Evolutionary conservation across 2,797 vertebrate genomes (phyloP).

Genomic region (Thunnus albacares): DNA sequence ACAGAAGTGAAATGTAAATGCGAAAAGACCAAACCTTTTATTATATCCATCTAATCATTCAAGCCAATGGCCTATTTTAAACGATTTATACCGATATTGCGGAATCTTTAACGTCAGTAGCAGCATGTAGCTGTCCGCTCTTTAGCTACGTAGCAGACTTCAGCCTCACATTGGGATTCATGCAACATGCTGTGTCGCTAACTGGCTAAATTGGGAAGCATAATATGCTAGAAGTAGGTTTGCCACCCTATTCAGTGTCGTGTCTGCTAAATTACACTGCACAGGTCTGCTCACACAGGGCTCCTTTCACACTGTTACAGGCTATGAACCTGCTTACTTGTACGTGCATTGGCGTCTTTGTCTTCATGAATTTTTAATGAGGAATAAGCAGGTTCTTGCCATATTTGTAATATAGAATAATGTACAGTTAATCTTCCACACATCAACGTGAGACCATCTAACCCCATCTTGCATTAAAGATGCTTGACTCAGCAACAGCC

Average conservation of each 20-base stretch:
- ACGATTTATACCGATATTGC: accelerated
- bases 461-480: constrained; percentile 45
- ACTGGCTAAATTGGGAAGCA: neutral
- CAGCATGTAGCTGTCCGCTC: neutral
- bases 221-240: neutral
- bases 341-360: neutral
- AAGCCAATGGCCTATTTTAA: accelerated
- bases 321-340: neutral
- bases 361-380: neutral
- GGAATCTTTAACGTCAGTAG: neutral
- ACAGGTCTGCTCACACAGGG: neutral
- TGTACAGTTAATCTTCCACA: neutral
- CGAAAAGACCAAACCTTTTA: accelerated
- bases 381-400: neutral
- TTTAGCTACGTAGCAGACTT: neutral
- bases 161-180: neutral
- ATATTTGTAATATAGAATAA: neutral
- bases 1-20: neutral
- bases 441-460: neutral
- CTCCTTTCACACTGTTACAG: neutral
- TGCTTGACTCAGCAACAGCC: constrained; percentile 66
- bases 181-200: neutral
- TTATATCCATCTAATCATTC: accelerated
- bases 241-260: neutral
- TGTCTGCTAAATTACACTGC: neutral